These are phyloP conservation scores for Aix galericulata DNA, from an alignment of 2,113 vertebrate genomes.

Conservation along the genomic window DNA sequence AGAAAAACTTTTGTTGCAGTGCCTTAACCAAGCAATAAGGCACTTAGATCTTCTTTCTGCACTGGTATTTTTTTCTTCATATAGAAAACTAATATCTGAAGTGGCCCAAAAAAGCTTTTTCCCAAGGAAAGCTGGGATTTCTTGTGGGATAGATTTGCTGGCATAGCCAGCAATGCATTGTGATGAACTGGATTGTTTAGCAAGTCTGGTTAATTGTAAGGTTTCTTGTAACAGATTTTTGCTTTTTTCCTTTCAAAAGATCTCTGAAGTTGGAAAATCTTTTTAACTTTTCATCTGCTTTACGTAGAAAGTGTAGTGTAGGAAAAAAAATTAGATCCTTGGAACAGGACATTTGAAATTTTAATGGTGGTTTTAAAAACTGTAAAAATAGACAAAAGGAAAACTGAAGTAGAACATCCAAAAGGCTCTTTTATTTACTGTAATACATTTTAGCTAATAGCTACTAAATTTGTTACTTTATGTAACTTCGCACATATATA, in stretches of 20 bases:
- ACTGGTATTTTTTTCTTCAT: background rate
- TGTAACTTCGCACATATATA: background rate
- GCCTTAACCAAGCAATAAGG: background rate
- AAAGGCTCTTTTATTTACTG: background rate
- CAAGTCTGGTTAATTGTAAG: background rate
- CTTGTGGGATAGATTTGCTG: background rate
- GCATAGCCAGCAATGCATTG: background rate
- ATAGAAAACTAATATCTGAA: background rate
- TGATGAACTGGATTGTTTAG: background rate
- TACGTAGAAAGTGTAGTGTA: background rate
- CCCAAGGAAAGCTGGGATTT: background rate
- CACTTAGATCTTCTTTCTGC: background rate
- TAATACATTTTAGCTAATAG: background rate
- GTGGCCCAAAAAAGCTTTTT: background rate
- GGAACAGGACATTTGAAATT: background rate
- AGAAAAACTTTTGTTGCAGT: background rate
- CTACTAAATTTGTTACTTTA: background rate
- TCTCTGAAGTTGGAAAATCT: background rate
- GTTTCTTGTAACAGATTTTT: background rate
- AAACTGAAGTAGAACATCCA: background rate
- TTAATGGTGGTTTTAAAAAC: background rate
- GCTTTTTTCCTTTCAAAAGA: background rate
- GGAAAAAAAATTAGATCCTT: background rate
- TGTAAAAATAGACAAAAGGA: background rate
- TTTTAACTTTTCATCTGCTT: background rate